phyloP scores from a whole-genome alignment of 2,888 invertebrate species.

The Branchipolynoe longqiensis region DNA sequence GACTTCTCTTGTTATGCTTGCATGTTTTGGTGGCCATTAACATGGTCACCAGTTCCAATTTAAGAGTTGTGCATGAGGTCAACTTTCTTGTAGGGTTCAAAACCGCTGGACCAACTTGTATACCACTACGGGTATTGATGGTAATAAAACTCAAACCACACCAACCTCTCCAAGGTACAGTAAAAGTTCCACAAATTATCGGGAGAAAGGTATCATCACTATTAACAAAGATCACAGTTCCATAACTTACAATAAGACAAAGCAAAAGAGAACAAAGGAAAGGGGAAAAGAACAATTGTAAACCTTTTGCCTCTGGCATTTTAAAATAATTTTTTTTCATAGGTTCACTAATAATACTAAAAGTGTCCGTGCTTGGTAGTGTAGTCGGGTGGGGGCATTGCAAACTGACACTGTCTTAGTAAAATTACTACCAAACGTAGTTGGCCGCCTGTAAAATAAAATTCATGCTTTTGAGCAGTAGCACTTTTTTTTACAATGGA shows the following conservation, averaged over 20 bases:
- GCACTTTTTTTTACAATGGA: slow-evolving; percentile 51
- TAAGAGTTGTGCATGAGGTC: slow-evolving; percentile 58
- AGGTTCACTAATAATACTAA: slow-evolving; percentile 36
- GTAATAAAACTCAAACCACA: slow-evolving; percentile 58
- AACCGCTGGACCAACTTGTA: slow-evolving; percentile 58
- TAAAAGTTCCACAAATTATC: slow-evolving; percentile 53
- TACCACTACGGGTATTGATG: slow-evolving; percentile 58
- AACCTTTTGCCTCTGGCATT: slow-evolving; percentile 48
- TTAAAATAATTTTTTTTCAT: background rate
- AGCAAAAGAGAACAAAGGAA: slow-evolving; percentile 18
- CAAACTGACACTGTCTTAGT: slow-evolving; percentile 12
- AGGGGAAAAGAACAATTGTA: slow-evolving; percentile 29
- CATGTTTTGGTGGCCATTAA: slow-evolving; percentile 53
- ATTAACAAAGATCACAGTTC: slow-evolving; percentile 46
- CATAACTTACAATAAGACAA: slow-evolving; percentile 25
- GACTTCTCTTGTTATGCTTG: slow-evolving; percentile 57
- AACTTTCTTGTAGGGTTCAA: slow-evolving; percentile 58
- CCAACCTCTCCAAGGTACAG: slow-evolving; percentile 56
- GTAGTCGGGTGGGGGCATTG: background rate
- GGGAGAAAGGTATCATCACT: slow-evolving; percentile 56
- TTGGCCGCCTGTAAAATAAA: slow-evolving; percentile 3
- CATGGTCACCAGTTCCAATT: slow-evolving; percentile 55
- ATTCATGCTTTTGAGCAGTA: slow-evolving; percentile 4
- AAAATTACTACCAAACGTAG: background rate
- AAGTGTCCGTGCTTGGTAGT: slow-evolving; percentile 8